A percentile compares a stretch with the other conserved stretches of the same genome.
phyloP scores from a whole-genome alignment of 2,113 vertebrate genomes.

The Cyprinus carpio region DNA sequence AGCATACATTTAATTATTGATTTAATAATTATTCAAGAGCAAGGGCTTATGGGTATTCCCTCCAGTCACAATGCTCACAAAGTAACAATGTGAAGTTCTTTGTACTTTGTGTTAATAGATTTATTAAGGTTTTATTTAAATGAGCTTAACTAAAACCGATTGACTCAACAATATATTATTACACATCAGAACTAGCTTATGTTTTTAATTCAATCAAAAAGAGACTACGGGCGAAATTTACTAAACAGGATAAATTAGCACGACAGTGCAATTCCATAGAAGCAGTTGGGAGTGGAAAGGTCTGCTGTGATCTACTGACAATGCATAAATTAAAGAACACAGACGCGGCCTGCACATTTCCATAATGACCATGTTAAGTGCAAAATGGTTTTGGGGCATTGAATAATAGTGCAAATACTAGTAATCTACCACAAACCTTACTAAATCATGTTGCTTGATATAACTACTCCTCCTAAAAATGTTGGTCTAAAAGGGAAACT shows the following conservation, averaged over 20 bases:
- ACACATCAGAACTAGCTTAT: neutral
- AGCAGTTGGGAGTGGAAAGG: too few species aligned
- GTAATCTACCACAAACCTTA: neutral
- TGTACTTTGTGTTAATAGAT: neutral
- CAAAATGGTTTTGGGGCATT: neutral
- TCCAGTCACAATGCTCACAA: neutral
- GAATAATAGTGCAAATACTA: neutral
- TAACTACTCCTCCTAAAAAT: neutral
- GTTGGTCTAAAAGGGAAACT: neutral
- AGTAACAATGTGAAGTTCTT: neutral
- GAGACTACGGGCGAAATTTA: neutral
- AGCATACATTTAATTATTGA: neutral
- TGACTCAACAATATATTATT: neutral
- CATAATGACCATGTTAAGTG: neutral
- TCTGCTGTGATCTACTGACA: too few species aligned
- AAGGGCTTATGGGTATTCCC: neutral
- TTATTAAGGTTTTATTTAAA: neutral
- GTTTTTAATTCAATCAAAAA: neutral
- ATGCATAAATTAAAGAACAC: neutral
- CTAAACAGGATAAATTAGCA: too few species aligned
- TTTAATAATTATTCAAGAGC: neutral
- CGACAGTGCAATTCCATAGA: too few species aligned
- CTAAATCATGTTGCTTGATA: neutral
- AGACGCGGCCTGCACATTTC: neutral
- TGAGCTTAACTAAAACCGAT: neutral